phyloP scores from a whole-genome alignment of 2,797 vertebrate species.

The Peromyscus nudipes region DNA sequence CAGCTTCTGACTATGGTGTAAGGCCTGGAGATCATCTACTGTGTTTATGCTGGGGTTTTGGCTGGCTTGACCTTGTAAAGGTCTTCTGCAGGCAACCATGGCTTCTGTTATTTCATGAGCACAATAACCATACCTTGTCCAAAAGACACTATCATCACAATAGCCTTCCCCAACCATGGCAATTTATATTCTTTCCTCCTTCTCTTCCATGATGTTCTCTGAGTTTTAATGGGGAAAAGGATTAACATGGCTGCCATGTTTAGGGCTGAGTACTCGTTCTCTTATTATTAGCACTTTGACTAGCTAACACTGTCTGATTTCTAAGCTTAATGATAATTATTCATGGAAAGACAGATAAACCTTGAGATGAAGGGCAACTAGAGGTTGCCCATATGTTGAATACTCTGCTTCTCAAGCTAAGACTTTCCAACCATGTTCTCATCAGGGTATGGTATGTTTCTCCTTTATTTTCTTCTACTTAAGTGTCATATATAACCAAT shows the following conservation, averaged over 20 bases:
- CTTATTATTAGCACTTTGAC: neutral
- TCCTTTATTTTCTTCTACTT: neutral
- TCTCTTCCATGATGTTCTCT: neutral
- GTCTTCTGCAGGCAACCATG: neutral
- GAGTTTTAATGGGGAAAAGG: neutral
- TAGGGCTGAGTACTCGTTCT: too few relatives aligned
- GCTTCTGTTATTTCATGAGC: neutral
- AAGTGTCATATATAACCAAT: neutral
- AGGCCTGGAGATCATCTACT: neutral
- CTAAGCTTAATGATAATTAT: neutral
- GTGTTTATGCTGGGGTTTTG: neutral
- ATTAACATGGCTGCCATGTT: neutral
- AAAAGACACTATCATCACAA: neutral
- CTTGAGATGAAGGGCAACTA: slow-evolving; percentile 5
- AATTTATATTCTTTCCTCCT: neutral
- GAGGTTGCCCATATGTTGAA: neutral
- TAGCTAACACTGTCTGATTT: neutral
- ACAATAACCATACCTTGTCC: neutral
- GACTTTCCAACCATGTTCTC: neutral
- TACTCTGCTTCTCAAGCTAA: neutral
- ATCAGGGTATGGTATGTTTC: neutral
- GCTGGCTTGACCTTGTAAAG: neutral
- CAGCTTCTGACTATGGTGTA: neutral
- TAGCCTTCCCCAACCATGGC: neutral
- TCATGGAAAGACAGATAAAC: neutral